Conservation (phyloP, 2,113 vertebrate species). For the Cyanoramphus novaezelandiae region DNA sequence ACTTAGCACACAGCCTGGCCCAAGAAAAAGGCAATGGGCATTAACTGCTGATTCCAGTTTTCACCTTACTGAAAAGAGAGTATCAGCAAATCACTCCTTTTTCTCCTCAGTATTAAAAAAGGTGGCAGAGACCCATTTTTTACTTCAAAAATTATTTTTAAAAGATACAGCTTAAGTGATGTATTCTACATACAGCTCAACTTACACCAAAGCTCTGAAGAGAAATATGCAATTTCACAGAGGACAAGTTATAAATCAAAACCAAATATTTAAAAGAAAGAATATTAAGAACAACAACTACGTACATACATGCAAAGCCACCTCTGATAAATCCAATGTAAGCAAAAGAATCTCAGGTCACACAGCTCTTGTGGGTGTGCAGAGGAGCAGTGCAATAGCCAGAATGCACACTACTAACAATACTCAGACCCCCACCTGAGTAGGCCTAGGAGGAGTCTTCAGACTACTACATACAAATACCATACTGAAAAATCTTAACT, state of each 20-base stretch:
- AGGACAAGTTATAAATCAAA: not conserved
- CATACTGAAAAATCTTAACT: not conserved
- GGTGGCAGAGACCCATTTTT: not conserved
- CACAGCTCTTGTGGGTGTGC: not conserved
- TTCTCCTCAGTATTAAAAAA: not conserved
- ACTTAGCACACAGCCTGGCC: not conserved
- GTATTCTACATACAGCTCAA: not conserved
- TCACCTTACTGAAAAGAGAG: not conserved
- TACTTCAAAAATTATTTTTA: not conserved
- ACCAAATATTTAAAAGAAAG: not conserved
- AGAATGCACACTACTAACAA: not conserved
- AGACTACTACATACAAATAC: not conserved
- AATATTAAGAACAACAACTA: not conserved
- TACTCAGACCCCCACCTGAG: fast-evolving
- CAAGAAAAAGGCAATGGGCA: not conserved
- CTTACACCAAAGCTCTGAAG: not conserved
- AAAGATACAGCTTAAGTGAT: not conserved
- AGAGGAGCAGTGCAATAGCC: not conserved
- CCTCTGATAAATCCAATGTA: not conserved
- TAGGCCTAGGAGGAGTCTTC: not conserved
- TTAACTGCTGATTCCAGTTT: not conserved
- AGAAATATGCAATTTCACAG: not conserved
- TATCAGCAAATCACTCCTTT: not conserved
- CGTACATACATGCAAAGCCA: not conserved
- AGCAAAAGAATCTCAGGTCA: not conserved